Evolutionary conservation across 2,888 invertebrate genomes (phyloP), one percentile per base, ranked within the genome.

Genomic region (Buathra laborator): DNA sequence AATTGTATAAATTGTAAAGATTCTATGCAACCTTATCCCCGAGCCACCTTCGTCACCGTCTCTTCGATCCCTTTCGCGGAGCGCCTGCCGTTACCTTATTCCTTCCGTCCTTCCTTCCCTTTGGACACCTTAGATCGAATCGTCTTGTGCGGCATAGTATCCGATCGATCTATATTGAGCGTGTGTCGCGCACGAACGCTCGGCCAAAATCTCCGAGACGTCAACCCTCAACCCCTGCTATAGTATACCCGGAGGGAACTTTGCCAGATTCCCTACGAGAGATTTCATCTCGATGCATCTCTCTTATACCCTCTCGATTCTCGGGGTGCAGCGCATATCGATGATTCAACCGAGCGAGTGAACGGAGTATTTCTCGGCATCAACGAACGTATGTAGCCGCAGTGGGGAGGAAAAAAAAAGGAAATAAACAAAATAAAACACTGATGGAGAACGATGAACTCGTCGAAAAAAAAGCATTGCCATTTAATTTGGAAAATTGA

Each of bases 1-100:
- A 81, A 84, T 71, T 72, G 71, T 77, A 81, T 77, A 77, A 84
- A 76, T 74, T 81, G 76, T 77, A 72, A 84, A 84, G 72, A 84
- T 81, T 77, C 72, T 64, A 66, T 81, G 72, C 77, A 71, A 76
- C 67, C 81, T 72, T 72, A 72, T 77, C 81, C 51, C 37, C 51
- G n/a, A 44, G 44, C 46, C 59, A 62, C 46, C 64, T 84, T 46
- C 53, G 51, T 19, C 32, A 10, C 37, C 6, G 29, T n/a, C 6
- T 62, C 62, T 62, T 29, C 5, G 32, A 6, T 2, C 14, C 62
- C 29, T 62, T 32, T 29, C 62, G 62, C 62, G 29, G 37, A 1
- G 37, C 37, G 37, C 37, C 37, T 9, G 37, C 37, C 37, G 37
- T 59, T 68, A 48, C 75, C 72, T 67, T 46, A 64, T 76, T 81